Evolutionary conservation across 2,888 invertebrate genomes (phyloP), one percentile per base, ranked within the genome.

Genomic region (Cheilosia urbana): DNA sequence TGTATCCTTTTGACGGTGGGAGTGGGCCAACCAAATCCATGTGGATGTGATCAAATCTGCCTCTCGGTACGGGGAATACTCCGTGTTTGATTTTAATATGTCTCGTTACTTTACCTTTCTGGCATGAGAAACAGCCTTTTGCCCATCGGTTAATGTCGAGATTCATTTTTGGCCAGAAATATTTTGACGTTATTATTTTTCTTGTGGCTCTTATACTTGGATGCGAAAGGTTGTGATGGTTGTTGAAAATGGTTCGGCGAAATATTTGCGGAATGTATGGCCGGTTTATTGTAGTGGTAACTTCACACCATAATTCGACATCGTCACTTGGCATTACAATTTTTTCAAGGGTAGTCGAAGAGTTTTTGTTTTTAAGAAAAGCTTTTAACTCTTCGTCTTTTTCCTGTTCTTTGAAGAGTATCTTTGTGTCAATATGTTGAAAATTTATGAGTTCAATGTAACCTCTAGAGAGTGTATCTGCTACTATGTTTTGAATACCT

Each of bases 131-230:
- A 4, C n/a, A 47, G 17, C 47, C 15, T 47, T 47, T 47, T 27
- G 27, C 4, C 27, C 27, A 27, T 27, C 27, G 47, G 17, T n/a
- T n/a, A 6, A n/a, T 47, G n/a, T 47, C 47, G 17, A n/a, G 6
- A n/a, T 47, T 47, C 47, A 47, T 47, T n/a, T 47, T 47, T 7
- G 17, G 47, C 47, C 47, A n/a, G n/a, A n/a, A n/a, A n/a, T n/a
- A n/a, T n/a, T n/a, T n/a, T n/a, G n/a, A n/a, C n/a, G n/a, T n/a
- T n/a, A n/a, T n/a, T n/a, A n/a, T n/a, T n/a, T n/a, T n/a, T n/a
- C n/a, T n/a, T n/a, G n/a, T n/a, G n/a, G n/a, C n/a, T n/a, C n/a
- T n/a, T n/a, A n/a, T n/a, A n/a, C n/a, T n/a, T n/a, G n/a, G n/a
- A n/a, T n/a, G n/a, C n/a, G n/a, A n/a, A n/a, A n/a, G n/a, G n/a